phyloP scores from a whole-genome alignment of 1,140 invertebrate species.

The Bicyclus anynana region DNA sequence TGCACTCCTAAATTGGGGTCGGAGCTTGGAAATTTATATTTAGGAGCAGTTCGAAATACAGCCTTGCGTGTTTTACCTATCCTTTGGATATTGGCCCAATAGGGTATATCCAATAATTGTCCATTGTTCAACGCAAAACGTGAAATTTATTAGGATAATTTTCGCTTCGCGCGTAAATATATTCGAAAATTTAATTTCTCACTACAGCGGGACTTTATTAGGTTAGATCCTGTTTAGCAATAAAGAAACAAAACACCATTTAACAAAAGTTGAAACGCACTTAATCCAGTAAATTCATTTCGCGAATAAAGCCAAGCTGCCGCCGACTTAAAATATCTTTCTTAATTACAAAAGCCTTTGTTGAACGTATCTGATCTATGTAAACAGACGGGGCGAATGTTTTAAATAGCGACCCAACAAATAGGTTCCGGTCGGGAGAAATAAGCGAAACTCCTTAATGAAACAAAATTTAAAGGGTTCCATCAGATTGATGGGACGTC shows the following conservation, averaged over 20 bases:
- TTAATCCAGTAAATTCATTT: slow-evolving; percentile 74
- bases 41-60: slow-evolving; percentile 60
- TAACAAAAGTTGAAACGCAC: slow-evolving; percentile 65
- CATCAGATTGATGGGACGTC: slow-evolving; percentile 13
- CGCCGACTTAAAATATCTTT: slow-evolving; percentile 75
- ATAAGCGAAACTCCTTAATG: slow-evolving; percentile 73
- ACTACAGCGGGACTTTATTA: slow-evolving; percentile 19
- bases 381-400: slow-evolving; percentile 73
- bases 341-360: slow-evolving; percentile 77
- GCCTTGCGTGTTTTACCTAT: slow-evolving; percentile 63
- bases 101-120: slow-evolving; percentile 32
- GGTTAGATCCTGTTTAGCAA: slow-evolving; percentile 37
- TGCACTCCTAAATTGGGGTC: slow-evolving; percentile 75
- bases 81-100: slow-evolving; percentile 44
- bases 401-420: slow-evolving; percentile 75
- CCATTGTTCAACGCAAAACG: slow-evolving; percentile 32
- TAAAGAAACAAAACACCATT: slow-evolving; percentile 49
- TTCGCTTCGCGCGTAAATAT: slow-evolving; percentile 23
- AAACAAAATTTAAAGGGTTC: slow-evolving; percentile 62
- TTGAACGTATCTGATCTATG: slow-evolving; percentile 77
- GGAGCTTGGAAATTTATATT: slow-evolving; percentile 70
- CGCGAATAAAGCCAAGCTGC: slow-evolving; percentile 72
- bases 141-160: slow-evolving; percentile 32
- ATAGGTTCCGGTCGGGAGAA: slow-evolving; percentile 71
- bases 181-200: slow-evolving; percentile 23